A percentile compares a stretch with the other conserved stretches of the same genome.
phyloP scores from a whole-genome alignment of 2,113 vertebrate genomes.

The Malaclemys terrapin region DNA sequence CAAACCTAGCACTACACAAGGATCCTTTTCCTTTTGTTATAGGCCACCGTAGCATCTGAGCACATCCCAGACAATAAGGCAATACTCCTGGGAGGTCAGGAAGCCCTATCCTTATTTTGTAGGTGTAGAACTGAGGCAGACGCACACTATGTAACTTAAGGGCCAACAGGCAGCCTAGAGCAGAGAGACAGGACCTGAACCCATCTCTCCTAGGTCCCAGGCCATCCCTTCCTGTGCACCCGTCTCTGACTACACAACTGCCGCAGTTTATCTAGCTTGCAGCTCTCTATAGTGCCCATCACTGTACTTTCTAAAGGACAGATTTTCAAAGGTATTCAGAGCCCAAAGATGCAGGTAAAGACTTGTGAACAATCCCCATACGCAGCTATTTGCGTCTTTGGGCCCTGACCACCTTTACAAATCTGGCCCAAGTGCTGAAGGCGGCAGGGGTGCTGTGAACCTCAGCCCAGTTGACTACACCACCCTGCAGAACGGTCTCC shows the following conservation, averaged over 20 bases:
- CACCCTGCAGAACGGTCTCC: too few relatives aligned
- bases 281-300: background rate
- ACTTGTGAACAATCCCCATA: background rate
- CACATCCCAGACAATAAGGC: background rate
- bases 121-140: background rate
- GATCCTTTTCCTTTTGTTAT: background rate
- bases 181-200: background rate
- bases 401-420: background rate
- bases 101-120: background rate
- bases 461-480: too few relatives aligned
- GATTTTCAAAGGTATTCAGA: fast-evolving
- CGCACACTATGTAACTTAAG: background rate
- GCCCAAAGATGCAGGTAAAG: background rate
- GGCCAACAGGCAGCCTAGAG: background rate
- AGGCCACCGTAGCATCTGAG: background rate
- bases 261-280: too few relatives aligned
- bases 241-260: too few relatives aligned
- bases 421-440: too few relatives aligned
- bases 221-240: too few relatives aligned
- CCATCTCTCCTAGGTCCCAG: background rate
- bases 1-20: background rate
- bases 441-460: too few relatives aligned
- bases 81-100: background rate
- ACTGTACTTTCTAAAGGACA: background rate
- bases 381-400: background rate